Evolutionary conservation across 92 coral and sea anemone genomes (phyloP), one percentile per base, ranked within the genome.

Genomic region (Porites rus): DNA sequence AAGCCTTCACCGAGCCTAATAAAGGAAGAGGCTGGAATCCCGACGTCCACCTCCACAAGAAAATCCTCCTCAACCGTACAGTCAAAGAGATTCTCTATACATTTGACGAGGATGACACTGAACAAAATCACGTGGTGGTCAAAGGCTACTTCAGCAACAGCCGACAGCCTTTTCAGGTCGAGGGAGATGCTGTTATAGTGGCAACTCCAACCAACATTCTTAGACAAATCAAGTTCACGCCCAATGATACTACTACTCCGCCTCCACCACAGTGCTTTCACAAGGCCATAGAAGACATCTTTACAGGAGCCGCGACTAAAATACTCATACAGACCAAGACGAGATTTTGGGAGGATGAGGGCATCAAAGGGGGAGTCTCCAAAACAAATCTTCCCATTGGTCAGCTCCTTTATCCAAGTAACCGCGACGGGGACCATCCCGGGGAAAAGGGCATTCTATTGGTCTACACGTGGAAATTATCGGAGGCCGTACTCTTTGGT

Each of bases 361-460:
- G 28, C 58, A 88, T 88, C 50, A 82, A 88, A 54, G 91, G 91
- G 22, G 91, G 91, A 61, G 82, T 88, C 70, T 88, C 91, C 9
- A 88, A 88, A 69, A 88, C 91, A 71, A 88, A 88, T 70, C 91
- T 88, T 63, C 91, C 91, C 25, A 88, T 88, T 51, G 91, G 91
- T 19, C 84, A 88, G 81, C 63, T 88, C 65, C 88, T 82, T 88
- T 88, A 88, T 75, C 81, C 85, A 53, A 81, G 65, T 65, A 81
- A 81, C 85, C 13, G 54, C 31, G 52, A 18, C 46, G 85, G 77
- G 31, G 76, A 81, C 62, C 74, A 46, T 38, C 87, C 87, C n/a
- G 17, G 19, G 91, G 84, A 31, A 21, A 80, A 59, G 28, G 73
- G 83, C 20, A 78, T 78, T 6, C 54, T 78, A 19, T 22, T 78